Conservation (phyloP, 2,113 vertebrate species). For the Tringa solitaria region DNA sequence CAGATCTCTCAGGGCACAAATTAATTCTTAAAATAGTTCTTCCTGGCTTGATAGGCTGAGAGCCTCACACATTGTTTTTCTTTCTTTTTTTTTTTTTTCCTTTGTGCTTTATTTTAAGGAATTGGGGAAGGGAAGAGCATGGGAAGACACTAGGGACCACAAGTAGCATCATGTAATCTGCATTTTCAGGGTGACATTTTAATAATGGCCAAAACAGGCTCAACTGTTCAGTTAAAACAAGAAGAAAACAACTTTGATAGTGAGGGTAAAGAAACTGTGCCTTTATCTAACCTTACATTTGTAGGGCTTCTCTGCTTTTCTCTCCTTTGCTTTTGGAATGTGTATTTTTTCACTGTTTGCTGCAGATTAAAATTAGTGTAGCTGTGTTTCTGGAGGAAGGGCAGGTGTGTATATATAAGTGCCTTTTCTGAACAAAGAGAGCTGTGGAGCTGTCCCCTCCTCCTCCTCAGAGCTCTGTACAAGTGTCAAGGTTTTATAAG, state of each 20-base stretch:
- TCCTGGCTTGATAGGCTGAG: not conserved
- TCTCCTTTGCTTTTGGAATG: not conserved
- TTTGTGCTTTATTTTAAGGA: not conserved
- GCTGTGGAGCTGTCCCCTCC: not conserved
- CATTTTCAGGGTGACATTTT: constrained; percentile 45
- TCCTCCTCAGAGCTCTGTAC: not conserved
- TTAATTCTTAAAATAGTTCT: constrained; percentile 58
- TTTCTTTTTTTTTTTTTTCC: not conserved
- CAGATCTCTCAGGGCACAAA: constrained; percentile 47
- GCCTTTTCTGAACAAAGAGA: not conserved
- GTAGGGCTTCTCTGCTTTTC: not conserved
- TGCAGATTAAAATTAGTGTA: not conserved
- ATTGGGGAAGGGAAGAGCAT: not conserved
- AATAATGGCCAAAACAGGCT: not conserved
- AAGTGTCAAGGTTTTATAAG: not conserved
- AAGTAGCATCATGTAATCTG: not conserved
- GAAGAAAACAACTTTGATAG: not conserved
- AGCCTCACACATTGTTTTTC: not conserved
- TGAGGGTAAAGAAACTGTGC: not conserved
- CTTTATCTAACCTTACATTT: not conserved
- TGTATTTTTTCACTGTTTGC: not conserved
- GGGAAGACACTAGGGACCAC: not conserved
- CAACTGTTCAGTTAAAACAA: not conserved
- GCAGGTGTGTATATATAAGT: not conserved
- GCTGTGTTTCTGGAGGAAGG: not conserved